These are phyloP conservation scores for Callocephalon fimbriatum DNA, from an alignment of 2,113 vertebrate genomes.

Conservation along the genomic window DNA sequence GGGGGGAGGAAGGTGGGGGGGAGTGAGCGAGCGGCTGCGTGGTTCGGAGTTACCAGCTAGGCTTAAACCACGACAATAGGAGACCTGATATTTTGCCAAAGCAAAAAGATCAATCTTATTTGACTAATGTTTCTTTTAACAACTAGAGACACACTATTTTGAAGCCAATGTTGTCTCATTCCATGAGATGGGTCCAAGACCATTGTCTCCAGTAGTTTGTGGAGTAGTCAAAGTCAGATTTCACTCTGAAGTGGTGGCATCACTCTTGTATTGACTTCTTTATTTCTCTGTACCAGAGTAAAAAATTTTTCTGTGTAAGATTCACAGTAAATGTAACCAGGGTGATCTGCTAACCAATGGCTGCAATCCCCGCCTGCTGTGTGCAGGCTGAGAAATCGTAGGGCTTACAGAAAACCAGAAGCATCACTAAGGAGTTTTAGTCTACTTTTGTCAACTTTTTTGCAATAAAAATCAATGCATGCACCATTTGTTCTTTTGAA, in stretches of 20 bases:
- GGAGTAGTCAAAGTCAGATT: background rate
- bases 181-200: background rate
- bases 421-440: background rate
- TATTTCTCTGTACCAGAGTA: background rate
- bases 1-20: too few relatives aligned
- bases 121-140: background rate
- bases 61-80: too few relatives aligned
- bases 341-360: background rate
- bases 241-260: background rate
- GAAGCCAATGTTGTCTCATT: background rate
- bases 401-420: background rate
- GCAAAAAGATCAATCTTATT: background rate
- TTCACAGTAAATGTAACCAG: background rate
- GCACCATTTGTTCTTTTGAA: background rate
- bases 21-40: too few relatives aligned
- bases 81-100: background rate
- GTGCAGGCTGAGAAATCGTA: background rate
- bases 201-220: background rate
- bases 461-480: background rate
- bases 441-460: background rate
- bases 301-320: background rate
- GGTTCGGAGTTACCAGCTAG: too few relatives aligned
- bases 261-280: background rate
- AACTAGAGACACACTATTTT: background rate
- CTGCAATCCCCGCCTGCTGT: background rate